A percentile compares a stretch with the other conserved stretches of the same genome.
phyloP scores from a whole-genome alignment of 2,888 invertebrate species.

The Himalopsyche kuldschensis region DNA sequence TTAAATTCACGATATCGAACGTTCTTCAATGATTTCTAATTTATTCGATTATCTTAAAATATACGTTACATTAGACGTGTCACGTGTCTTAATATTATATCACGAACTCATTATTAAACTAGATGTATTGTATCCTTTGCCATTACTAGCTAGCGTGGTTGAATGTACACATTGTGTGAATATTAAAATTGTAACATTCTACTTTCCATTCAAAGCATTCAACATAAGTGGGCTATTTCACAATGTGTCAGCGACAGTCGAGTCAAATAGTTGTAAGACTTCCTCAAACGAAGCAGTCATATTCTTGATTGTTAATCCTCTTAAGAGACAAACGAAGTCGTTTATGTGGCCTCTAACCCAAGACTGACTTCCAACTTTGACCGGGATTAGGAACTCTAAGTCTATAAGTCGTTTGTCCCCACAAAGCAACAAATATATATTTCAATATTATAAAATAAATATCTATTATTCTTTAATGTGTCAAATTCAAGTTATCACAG shows the following conservation, averaged over 20 bases:
- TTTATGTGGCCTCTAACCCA: conserved; percentile 41
- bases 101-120: too few relatives aligned
- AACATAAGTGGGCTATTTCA: neutral
- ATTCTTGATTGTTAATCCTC: conserved; percentile 36
- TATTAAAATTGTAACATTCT: neutral
- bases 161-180: neutral
- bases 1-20: too few relatives aligned
- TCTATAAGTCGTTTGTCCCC: neutral
- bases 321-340: conserved; percentile 31
- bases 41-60: too few relatives aligned
- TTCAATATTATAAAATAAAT: neutral
- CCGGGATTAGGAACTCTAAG: conserved; percentile 1
- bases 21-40: too few relatives aligned
- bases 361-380: conserved; percentile 16
- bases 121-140: too few relatives aligned
- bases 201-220: neutral
- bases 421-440: neutral
- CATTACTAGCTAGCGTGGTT: too few relatives aligned
- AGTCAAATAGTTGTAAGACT: conserved; percentile 14
- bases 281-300: conserved; percentile 29
- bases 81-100: too few relatives aligned
- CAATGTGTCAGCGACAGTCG: neutral
- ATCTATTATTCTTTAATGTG: too few relatives aligned
- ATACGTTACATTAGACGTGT: too few relatives aligned
- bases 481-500: too few relatives aligned